Conservation (phyloP, 2,797 vertebrate species). For the Melanotaenia boesemani region DNA sequence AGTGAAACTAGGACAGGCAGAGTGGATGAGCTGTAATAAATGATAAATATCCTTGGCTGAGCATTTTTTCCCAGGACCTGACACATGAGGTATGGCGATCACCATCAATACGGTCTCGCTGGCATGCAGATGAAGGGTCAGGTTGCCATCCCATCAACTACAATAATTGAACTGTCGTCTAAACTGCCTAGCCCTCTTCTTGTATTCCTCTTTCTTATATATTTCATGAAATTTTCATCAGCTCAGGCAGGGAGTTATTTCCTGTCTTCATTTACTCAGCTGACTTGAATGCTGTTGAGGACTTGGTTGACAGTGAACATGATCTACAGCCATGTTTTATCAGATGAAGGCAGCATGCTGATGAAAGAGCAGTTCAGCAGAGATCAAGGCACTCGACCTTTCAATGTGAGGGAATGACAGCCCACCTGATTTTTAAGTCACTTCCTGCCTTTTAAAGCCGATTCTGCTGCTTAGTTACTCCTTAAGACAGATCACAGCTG, state of each 20-base stretch:
- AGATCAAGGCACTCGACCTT: constrained; percentile 52
- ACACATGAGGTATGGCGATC: constrained; percentile 56
- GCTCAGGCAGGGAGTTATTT: constrained; percentile 41
- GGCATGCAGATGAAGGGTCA: constrained; percentile 65
- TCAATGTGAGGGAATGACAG: constrained; percentile 50
- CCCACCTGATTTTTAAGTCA: constrained; percentile 3
- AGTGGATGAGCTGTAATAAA: constrained; percentile 44
- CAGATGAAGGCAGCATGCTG: constrained; percentile 45
- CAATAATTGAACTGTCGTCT: constrained; percentile 69
- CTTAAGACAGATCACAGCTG: constrained; percentile 37
- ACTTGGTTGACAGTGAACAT: constrained; percentile 58
- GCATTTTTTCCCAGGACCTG: constrained; percentile 32
- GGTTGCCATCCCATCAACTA: constrained; percentile 63
- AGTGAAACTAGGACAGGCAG: constrained; percentile 40
- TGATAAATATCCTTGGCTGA: constrained; percentile 51
- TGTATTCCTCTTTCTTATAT: constrained; percentile 42
- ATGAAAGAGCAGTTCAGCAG: constrained; percentile 49
- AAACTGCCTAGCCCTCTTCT: constrained; percentile 24
- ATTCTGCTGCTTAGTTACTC: constrained; percentile 18
- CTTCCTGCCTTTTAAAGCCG: constrained; percentile 35
- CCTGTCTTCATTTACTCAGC: constrained; percentile 58
- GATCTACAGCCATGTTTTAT: constrained; percentile 59
- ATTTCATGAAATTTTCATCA: constrained; percentile 73
- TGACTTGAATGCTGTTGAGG: constrained; percentile 41
- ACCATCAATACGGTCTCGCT: constrained; percentile 43